A percentile compares a stretch with the other conserved stretches of the same genome.
Evolutionary conservation across 2,888 invertebrate species (phyloP).

Genomic region (Tetropium fuscum): DNA sequence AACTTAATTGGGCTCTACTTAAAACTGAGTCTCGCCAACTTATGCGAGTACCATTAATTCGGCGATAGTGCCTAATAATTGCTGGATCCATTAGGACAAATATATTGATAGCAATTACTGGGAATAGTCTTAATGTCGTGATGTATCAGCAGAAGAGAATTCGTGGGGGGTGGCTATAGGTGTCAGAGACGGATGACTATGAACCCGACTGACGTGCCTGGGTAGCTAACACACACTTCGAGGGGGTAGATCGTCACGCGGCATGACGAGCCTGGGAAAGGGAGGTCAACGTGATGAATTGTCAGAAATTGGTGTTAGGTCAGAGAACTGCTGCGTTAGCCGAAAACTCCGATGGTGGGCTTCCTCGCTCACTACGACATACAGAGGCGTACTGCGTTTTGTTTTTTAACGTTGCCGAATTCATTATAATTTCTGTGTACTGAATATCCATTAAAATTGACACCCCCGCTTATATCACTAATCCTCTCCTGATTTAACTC

Average conservation of each 20-base stretch:
- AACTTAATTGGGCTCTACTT: constrained; percentile 17
- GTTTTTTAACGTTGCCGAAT: not conserved
- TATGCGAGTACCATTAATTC: constrained; percentile 12
- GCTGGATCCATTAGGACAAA: constrained; percentile 25
- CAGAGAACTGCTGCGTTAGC: constrained; percentile 46
- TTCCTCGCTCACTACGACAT: not conserved
- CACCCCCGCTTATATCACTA: too few species aligned
- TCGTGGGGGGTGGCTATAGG: constrained; percentile 51
- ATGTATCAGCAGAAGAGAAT: constrained; percentile 46
- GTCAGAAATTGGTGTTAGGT: constrained; percentile 48
- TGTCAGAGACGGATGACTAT: constrained; percentile 55
- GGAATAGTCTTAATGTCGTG: constrained; percentile 38
- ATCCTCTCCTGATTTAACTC: too few species aligned
- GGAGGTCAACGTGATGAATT: constrained; percentile 52
- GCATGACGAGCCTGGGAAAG: constrained; percentile 24
- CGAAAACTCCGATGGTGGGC: constrained; percentile 24
- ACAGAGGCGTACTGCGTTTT: not conserved
- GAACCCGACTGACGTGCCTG: constrained; percentile 46
- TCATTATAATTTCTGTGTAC: not conserved
- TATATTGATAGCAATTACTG: constrained; percentile 31
- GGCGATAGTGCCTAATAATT: constrained; percentile 12
- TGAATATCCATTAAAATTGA: not conserved
- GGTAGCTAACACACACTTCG: constrained; percentile 38
- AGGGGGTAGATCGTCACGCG: constrained; percentile 23
- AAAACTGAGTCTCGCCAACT: constrained; percentile 5